phyloP scores from a whole-genome alignment of 2,797 vertebrate genomes.

The Chaenodraco wilsoni region DNA sequence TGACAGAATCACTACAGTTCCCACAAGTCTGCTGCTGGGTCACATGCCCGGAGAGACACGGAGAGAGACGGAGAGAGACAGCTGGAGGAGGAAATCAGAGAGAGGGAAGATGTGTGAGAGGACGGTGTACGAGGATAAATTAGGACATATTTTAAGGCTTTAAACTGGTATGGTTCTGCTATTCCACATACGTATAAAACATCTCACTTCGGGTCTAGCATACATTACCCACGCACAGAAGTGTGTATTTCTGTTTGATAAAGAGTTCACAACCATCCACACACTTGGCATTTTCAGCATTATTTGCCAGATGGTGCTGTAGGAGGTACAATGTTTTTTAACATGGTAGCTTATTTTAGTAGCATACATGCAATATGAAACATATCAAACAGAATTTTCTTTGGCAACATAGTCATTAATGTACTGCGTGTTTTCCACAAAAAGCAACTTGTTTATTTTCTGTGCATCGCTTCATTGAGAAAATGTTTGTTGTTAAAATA shows the following conservation, averaged over 20 bases:
- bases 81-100: conserved; percentile 23
- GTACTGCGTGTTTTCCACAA: not conserved
- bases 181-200: conserved; percentile 10
- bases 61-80: conserved; percentile 42
- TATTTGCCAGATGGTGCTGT: conserved; percentile 32
- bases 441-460: conserved; percentile 8
- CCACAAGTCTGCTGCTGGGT: conserved; percentile 76
- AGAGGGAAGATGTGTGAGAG: conserved; percentile 14
- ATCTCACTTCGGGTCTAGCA: not conserved
- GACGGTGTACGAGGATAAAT: conserved; percentile 36
- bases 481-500: conserved; percentile 8
- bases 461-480: conserved; percentile 19
- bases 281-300: conserved; percentile 22
- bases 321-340: conserved; percentile 27
- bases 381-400: conserved; percentile 40
- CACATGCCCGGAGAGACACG: conserved; percentile 64
- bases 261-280: conserved; percentile 27
- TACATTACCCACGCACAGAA: not conserved
- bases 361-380: conserved; percentile 11
- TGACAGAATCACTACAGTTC: conserved; percentile 79
- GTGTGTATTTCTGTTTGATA: conserved; percentile 30
- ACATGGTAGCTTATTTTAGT: conserved; percentile 27
- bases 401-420: conserved; percentile 12
- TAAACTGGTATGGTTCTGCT: conserved; percentile 20
- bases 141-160: conserved; percentile 31